These are phyloP conservation scores for Nomada hirtipes DNA, from an alignment of 2,888 invertebrate genomes.

Conservation along the genomic window DNA sequence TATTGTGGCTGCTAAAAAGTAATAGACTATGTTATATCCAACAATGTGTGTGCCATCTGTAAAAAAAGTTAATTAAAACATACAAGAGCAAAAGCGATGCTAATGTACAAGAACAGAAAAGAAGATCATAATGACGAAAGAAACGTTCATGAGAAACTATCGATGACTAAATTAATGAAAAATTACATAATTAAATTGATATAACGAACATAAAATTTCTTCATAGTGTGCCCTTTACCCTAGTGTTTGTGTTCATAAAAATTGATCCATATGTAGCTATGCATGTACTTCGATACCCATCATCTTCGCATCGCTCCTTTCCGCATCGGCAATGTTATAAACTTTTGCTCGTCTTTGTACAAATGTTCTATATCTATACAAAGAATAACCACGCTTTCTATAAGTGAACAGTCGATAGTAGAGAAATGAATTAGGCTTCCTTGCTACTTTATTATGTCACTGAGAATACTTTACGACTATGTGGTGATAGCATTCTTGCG, in stretches of 20 bases:
- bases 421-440: constrained; percentile 21
- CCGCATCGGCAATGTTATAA: constrained; percentile 37
- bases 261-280: constrained; percentile 52
- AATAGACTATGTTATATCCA: constrained; percentile 42
- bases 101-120: constrained; percentile 37
- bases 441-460: constrained; percentile 12
- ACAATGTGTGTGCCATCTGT: constrained; percentile 43
- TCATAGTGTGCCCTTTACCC: constrained; percentile 75
- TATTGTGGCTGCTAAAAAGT: constrained; percentile 44
- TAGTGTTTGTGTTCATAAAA: constrained; percentile 80
- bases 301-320: constrained; percentile 40
- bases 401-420: constrained; percentile 35
- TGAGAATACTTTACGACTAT: constrained; percentile 7
- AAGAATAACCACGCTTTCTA: constrained; percentile 46
- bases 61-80: constrained; percentile 53
- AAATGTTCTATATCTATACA: constrained; percentile 49
- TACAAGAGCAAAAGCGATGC: constrained; percentile 56
- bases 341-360: constrained; percentile 44
- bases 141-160: constrained; percentile 35
- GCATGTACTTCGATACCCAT: constrained; percentile 58
- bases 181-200: constrained; percentile 62
- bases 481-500: background rate
- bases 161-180: constrained; percentile 43
- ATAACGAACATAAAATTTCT: constrained; percentile 45
- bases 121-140: constrained; percentile 13